Conservation (phyloP, 2,888 invertebrate genomes). For the Drosophila affinis region DNA sequence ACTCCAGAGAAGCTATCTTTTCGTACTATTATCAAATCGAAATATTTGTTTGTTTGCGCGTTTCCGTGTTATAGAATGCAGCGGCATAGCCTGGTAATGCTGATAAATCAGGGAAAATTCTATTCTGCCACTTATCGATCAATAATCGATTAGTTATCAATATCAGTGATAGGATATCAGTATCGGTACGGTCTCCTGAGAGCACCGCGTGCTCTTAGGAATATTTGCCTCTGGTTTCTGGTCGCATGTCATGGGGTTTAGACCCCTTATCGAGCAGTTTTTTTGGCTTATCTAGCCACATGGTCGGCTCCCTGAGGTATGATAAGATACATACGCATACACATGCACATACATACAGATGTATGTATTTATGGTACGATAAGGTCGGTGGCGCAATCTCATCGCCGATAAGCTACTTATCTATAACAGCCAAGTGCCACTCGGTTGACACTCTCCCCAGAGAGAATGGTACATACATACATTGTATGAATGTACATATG, state of each 20-base stretch:
- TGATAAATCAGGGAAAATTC: constrained; percentile 12
- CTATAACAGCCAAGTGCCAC: neutral
- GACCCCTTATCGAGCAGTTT: constrained; percentile 47
- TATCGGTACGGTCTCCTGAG: constrained; percentile 7
- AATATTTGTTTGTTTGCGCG: no score
- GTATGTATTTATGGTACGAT: neutral
- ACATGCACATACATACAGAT: neutral
- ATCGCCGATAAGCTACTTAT: neutral
- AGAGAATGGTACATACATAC: constrained; percentile 7
- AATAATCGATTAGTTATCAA: constrained; percentile 30
- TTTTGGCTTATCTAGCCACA: constrained; percentile 43
- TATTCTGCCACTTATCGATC: constrained; percentile 32
- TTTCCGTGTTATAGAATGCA: neutral
- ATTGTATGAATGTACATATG: constrained; percentile 6
- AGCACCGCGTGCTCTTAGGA: constrained; percentile 28
- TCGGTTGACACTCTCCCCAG: constrained; percentile 5
- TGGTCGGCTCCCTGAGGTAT: constrained; percentile 43
- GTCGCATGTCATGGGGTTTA: constrained; percentile 35
- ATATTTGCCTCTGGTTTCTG: constrained; percentile 3
- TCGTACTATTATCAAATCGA: no score
- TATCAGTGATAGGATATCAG: constrained; percentile 23
- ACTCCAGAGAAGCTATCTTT: neutral
- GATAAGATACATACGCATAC: constrained; percentile 34
- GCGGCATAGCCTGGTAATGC: neutral
- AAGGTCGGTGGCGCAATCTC: neutral